A percentile compares a stretch with the other conserved stretches of the same genome.
phyloP scores from a whole-genome alignment of 1,140 invertebrate genomes.

The Thaumetopoea pityocampa region DNA sequence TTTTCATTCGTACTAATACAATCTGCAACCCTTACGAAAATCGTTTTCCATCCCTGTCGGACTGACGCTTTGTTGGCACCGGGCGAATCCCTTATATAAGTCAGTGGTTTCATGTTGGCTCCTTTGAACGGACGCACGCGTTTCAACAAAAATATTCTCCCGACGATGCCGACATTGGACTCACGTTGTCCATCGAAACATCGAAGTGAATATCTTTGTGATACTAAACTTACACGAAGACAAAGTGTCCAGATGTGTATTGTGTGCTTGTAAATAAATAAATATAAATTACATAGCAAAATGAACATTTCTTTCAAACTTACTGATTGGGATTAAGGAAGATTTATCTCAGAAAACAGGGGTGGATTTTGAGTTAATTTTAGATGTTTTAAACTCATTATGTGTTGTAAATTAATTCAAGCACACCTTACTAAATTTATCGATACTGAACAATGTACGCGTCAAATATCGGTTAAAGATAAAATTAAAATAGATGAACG shows the following conservation, averaged over 20 bases:
- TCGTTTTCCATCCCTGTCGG: conserved; percentile 45
- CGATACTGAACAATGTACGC: conserved; percentile 37
- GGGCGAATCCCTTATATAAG: conserved; percentile 69
- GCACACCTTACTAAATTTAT: conserved; percentile 29
- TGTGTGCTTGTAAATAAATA: conserved; percentile 22
- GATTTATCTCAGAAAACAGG: conserved; percentile 34
- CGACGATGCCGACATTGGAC: conserved; percentile 40
- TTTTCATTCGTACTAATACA: conserved; percentile 33
- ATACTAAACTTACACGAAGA: conserved; percentile 25
- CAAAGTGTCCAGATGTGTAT: conserved; percentile 16
- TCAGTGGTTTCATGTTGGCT: conserved; percentile 44
- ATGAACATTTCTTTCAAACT: conserved; percentile 41
- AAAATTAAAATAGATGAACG: conserved; percentile 53
- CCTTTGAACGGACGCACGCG: conserved; percentile 30
- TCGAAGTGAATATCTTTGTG: conserved; percentile 19
- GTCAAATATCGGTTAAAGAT: conserved; percentile 33
- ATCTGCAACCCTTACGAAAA: conserved; percentile 41
- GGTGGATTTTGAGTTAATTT: conserved; percentile 38
- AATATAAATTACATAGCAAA: conserved; percentile 31
- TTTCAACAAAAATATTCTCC: conserved; percentile 20
- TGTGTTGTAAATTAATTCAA: conserved; percentile 36
- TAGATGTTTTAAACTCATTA: conserved; percentile 34
- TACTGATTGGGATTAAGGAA: conserved; percentile 30
- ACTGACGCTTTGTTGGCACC: conserved; percentile 42
- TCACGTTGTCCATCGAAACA: conserved; percentile 7